Evolutionary conservation across 2,113 vertebrate species (phyloP), one percentile per base, ranked within the genome.

Genomic region (Oostethus manadensis): DNA sequence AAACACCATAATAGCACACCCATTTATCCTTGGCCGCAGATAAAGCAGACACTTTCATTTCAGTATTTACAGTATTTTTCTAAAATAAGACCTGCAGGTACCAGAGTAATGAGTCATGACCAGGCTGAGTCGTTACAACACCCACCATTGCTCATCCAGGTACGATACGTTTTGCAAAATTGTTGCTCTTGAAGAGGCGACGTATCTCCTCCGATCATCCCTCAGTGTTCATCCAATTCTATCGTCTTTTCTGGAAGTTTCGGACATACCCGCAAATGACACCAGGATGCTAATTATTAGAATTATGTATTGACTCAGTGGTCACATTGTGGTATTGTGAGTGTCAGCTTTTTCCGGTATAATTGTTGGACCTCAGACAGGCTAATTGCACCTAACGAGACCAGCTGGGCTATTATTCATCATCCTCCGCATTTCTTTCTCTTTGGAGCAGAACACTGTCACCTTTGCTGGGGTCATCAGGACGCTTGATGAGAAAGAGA

Each of bases 231-330:
- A 83, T 85, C 73, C 71, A 75, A 77, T 79, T 74, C 77, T 49
- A 67, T 47, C 66, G 65, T 68, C 56, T 77, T 73, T 74, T 23
- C 20, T 23, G 63, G 67, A 87, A 76, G 78, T 84, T 81, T 80
- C n/a, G 0, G 58, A 77, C 75, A 20, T 29, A 68, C 77, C 78
- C 76, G 70, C 80, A 81, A 85, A 83, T 78, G 78, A 83, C 83
- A 86, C 63, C 58, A 71, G 76, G 70, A 73, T 58, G 76, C 79
- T 88, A 89, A 90, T 91, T 88, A 88, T 85, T 67, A 81, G 87
- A 88, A 90, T 91, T 89, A 91, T 80, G 84, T 74, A 89, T 89
- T 87, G 87, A 89, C 86, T 89, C 81, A 73, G 64, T 46, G 22
- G 74, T 71, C 67, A 81, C 82, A 71, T 73, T 77, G 82, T 80